Conservation (phyloP, 2,888 invertebrate genomes). For the Drosophila setosimentum region DNA sequence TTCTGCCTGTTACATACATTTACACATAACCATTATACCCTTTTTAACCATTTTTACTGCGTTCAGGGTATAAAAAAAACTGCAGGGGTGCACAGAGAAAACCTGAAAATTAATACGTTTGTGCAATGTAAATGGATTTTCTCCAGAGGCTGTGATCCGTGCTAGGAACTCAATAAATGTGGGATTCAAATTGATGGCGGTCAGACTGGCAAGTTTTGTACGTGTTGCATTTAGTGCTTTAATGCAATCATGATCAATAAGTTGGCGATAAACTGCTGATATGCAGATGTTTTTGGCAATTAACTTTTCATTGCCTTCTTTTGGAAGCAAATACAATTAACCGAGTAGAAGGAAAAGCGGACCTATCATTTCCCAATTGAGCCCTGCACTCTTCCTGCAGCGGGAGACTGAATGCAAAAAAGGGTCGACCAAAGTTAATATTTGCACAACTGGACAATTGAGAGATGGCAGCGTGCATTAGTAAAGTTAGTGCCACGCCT, state of each 20-base stretch:
- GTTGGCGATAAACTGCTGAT: constrained; percentile 33
- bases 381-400: constrained; percentile 17
- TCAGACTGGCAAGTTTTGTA: constrained; percentile 3
- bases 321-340: constrained; percentile 68
- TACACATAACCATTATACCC: too few species aligned
- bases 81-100: constrained; percentile 1
- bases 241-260: constrained; percentile 56
- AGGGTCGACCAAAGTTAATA: constrained; percentile 71
- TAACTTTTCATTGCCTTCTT: constrained; percentile 61
- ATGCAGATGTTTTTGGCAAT: constrained; percentile 46
- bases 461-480: constrained; percentile 40
- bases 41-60: too few species aligned
- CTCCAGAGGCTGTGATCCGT: constrained; percentile 6
- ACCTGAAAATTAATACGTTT: constrained; percentile 40
- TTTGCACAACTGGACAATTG: constrained; percentile 79
- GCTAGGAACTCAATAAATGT: constrained; percentile 18
- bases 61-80: too few species aligned
- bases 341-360: background rate
- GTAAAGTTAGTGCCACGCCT: constrained; percentile 18
- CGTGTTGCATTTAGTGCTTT: constrained; percentile 33
- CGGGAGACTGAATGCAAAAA: constrained; percentile 47
- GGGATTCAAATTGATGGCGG: constrained; percentile 20
- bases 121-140: constrained; percentile 42
- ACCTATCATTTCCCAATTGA: constrained; percentile 54
- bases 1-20: too few species aligned